Percentiles rank a stretch among this genome's conserved stretches.
Conservation (phyloP, 2,113 vertebrate genomes). For the Microtus ochrogaster region DNA sequence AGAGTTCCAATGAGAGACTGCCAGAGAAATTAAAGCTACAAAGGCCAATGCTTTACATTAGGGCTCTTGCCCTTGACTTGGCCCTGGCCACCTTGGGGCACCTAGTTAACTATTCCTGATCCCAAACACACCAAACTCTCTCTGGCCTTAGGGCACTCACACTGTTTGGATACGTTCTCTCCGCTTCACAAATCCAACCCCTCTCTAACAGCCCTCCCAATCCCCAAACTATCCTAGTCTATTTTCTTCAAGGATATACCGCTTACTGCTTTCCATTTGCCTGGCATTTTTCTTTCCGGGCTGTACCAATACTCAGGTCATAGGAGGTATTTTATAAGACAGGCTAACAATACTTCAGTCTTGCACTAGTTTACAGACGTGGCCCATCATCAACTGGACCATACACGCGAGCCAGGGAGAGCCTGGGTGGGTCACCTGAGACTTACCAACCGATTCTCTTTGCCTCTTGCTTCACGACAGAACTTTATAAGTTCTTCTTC, state of each 20-base stretch:
- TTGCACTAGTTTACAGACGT: not conserved
- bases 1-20: not conserved
- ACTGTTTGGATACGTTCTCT: not conserved
- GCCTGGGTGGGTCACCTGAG: not conserved
- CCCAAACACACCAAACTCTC: not conserved
- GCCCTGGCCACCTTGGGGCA: not conserved
- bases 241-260: not conserved
- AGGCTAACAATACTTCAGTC: not conserved
- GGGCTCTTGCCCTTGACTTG: not conserved
- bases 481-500: constrained; percentile 91
- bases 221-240: not conserved
- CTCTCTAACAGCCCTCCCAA: not conserved
- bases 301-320: not conserved
- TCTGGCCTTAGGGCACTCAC: not conserved
- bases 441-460: constrained; percentile 97
- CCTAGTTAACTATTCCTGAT: not conserved
- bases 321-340: not conserved
- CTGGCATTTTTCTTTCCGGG: not conserved
- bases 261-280: not conserved
- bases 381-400: not conserved
- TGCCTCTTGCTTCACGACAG: constrained; percentile 94
- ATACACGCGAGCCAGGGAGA: not conserved
- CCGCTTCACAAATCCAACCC: not conserved
- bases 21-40: not conserved
- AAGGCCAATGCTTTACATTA: not conserved